Percentiles rank a stretch among this genome's conserved stretches.
Evolutionary conservation across 2,888 invertebrate genomes (phyloP).

Genomic region (Morpho deidamia): DNA sequence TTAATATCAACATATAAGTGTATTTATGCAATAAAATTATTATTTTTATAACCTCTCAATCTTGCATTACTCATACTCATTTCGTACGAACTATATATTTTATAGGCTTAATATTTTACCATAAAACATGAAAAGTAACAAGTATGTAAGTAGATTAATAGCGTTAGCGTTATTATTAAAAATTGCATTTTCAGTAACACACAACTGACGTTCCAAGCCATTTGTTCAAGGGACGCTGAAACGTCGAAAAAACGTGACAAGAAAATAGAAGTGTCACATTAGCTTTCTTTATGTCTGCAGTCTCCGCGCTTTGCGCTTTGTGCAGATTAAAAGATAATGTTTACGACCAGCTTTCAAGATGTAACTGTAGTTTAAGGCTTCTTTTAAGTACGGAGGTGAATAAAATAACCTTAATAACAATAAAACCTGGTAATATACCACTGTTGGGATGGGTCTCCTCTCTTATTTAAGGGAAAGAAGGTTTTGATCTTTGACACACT

Average conservation of each 20-base stretch:
- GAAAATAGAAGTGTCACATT: constrained; percentile 64
- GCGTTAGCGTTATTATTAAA: constrained; percentile 33
- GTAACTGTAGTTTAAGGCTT: constrained; percentile 2
- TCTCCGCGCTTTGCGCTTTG: constrained; percentile 52
- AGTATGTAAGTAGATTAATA: not conserved
- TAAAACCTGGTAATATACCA: no score
- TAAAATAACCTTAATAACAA: not conserved
- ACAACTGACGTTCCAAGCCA: constrained; percentile 56
- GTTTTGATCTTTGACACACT: no score
- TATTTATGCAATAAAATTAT: no score
- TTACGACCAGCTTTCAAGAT: constrained; percentile 6
- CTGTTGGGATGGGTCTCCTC: no score
- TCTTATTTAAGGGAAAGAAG: no score
- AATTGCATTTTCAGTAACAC: constrained; percentile 30
- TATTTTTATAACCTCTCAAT: no score
- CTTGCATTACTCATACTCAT: no score
- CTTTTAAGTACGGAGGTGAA: not conserved
- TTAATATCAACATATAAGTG: no score
- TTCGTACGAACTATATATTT: no score
- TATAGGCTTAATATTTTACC: no score
- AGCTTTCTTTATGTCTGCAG: constrained; percentile 58
- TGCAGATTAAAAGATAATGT: constrained; percentile 62
- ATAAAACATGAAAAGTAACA: no score
- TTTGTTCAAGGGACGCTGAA: constrained; percentile 59
- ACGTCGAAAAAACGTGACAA: constrained; percentile 59